phyloP scores from a whole-genome alignment of 2,797 vertebrate genomes.

The Enoplosus armatus region DNA sequence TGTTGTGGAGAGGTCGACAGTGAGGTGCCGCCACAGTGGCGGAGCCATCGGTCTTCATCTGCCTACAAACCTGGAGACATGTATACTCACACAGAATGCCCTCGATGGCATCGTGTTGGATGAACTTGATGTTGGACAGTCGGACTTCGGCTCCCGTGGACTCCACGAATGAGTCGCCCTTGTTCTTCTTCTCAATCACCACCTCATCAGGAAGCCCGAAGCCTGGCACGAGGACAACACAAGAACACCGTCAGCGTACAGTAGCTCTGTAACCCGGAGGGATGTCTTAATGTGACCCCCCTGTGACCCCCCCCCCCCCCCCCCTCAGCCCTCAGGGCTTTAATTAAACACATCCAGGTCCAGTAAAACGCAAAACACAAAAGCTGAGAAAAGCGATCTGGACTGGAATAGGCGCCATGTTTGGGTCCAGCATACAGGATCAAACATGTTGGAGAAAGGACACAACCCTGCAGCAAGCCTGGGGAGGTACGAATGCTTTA shows the following conservation, averaged over 20 bases:
- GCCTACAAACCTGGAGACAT: not conserved
- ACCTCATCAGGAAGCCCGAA: constrained; percentile 95
- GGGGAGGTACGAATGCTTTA: not conserved
- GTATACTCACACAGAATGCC: constrained; percentile 95
- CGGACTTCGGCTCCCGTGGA: constrained; percentile 87
- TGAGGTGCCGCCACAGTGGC: too few relatives aligned
- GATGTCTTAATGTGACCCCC: not conserved
- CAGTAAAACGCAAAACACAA: too few relatives aligned
- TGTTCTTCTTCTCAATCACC: constrained; percentile 92
- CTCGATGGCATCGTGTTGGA: constrained; percentile 93
- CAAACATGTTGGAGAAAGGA: not conserved
- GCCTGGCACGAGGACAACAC: constrained; percentile 77
- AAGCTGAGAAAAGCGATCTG: too few relatives aligned
- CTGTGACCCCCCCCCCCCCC: too few relatives aligned
- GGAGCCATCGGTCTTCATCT: too few relatives aligned
- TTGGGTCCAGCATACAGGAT: too few relatives aligned
- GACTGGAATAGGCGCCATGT: too few relatives aligned
- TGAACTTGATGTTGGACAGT: constrained; percentile 93
- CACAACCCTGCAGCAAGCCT: not conserved
- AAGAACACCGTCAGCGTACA: constrained; percentile 4
- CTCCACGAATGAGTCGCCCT: constrained; percentile 93
- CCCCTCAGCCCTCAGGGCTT: not conserved
- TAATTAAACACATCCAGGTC: not conserved
- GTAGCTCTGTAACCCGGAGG: not conserved
- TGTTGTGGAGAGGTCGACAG: not conserved